phyloP scores from a whole-genome alignment of 2,888 invertebrate genomes.

The Cepaea hortensis region DNA sequence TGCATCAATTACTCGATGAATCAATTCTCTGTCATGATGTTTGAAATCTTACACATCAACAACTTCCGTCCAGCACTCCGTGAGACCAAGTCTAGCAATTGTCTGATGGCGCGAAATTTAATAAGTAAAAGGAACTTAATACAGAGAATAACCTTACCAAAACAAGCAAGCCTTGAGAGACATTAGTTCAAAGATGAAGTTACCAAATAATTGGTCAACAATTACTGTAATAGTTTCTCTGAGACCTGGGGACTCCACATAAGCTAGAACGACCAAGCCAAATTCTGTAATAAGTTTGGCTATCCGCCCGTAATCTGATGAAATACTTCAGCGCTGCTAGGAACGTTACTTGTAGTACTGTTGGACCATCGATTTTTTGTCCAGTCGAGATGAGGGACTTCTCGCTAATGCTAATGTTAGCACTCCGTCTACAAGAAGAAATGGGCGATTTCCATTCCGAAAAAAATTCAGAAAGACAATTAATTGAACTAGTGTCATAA shows the following conservation, averaged over 20 bases:
- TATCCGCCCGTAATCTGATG: slow-evolving; percentile 17
- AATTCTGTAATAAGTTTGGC: slow-evolving; percentile 32
- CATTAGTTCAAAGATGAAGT: slow-evolving; percentile 7
- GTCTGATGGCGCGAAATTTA: no score
- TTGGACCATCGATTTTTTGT: neutral
- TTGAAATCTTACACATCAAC: no score
- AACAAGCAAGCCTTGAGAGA: neutral
- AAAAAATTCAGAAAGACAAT: no score
- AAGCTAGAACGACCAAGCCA: neutral
- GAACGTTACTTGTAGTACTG: neutral
- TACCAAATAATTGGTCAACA: slow-evolving; percentile 17
- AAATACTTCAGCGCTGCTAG: neutral
- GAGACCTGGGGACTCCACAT: neutral
- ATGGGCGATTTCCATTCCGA: no score
- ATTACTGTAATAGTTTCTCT: slow-evolving; percentile 23
- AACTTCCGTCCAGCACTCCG: no score
- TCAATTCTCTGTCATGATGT: no score
- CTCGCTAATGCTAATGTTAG: neutral
- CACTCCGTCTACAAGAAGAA: neutral
- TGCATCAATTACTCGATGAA: no score
- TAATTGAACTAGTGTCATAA: no score
- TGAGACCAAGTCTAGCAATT: no score
- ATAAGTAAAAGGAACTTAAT: neutral
- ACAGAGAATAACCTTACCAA: neutral
- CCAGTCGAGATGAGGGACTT: neutral